These are phyloP conservation scores for Xylocampa areola DNA, from an alignment of 2,888 invertebrate species.

Conservation along the genomic window DNA sequence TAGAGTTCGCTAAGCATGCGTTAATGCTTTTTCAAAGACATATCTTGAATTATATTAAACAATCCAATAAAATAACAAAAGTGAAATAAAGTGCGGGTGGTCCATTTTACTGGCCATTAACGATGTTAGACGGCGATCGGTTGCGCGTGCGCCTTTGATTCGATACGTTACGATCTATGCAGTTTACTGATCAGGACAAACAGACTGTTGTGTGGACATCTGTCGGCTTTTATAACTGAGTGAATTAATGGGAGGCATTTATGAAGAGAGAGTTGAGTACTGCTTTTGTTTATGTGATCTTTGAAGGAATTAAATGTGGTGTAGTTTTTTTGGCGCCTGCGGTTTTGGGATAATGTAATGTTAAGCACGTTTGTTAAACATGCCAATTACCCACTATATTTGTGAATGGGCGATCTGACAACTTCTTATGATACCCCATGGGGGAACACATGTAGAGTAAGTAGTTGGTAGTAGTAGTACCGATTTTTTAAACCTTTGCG, in stretches of 20 bases:
- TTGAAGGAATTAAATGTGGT: background rate
- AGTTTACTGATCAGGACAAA: slow-evolving; percentile 60
- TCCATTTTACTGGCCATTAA: slow-evolving; percentile 71
- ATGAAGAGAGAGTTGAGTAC: slow-evolving; percentile 21
- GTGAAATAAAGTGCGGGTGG: slow-evolving; percentile 65
- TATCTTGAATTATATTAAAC: no score
- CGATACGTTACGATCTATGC: slow-evolving; percentile 60
- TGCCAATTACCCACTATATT: no score
- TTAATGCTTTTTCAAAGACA: no score
- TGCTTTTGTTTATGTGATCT: slow-evolving; percentile 24
- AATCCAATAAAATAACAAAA: slow-evolving; percentile 47
- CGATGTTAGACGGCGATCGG: slow-evolving; percentile 49
- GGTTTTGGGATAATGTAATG: background rate
- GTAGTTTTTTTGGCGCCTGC: background rate
- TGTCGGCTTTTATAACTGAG: slow-evolving; percentile 47
- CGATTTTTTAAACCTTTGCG: no score
- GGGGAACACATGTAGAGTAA: no score
- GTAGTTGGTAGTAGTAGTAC: no score
- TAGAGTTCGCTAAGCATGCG: no score
- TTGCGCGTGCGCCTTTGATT: slow-evolving; percentile 58
- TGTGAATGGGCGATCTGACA: no score
- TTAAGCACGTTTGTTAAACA: no score
- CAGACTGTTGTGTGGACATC: slow-evolving; percentile 59
- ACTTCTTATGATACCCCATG: no score
- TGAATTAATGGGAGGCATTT: slow-evolving; percentile 40